Conservation (phyloP, 2,113 vertebrate genomes). For the Murina feae region DNA sequence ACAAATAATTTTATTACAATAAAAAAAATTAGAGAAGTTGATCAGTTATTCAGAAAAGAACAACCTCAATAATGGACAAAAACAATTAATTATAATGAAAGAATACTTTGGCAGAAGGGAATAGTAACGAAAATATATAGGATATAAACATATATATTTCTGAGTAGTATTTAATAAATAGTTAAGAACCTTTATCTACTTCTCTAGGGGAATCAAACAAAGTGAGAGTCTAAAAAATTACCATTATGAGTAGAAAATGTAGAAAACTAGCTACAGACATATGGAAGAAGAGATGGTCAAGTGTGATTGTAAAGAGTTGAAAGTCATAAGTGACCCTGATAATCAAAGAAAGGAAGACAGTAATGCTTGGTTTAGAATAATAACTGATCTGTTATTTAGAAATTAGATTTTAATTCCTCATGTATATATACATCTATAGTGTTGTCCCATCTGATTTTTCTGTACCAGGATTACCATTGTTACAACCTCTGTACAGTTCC, state of each 20-base stretch:
- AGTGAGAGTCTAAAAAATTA: not conserved
- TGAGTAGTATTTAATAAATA: not conserved
- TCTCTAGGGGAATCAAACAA: slow-evolving; percentile 1
- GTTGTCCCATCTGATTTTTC: not conserved
- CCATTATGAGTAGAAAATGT: not conserved
- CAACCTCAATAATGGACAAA: slow-evolving; percentile 14
- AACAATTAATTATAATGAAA: slow-evolving; percentile 23
- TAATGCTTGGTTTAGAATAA: slow-evolving; percentile 17
- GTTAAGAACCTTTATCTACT: not conserved
- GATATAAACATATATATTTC: not conserved
- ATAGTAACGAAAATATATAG: not conserved
- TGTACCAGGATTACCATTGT: not conserved
- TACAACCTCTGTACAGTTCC: not conserved
- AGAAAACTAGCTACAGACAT: not conserved
- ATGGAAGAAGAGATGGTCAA: not conserved
- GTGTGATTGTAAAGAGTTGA: slow-evolving; percentile 19
- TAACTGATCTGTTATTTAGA: slow-evolving; percentile 11
- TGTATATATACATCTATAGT: not conserved
- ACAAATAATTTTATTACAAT: slow-evolving; percentile 6
- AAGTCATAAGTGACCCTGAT: not conserved
- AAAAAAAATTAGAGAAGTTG: not conserved
- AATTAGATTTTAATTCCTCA: not conserved
- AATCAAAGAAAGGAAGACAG: not conserved
- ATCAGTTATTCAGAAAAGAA: not conserved
- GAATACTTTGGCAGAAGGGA: slow-evolving; percentile 5